Percentiles rank a stretch among this genome's conserved stretches.
phyloP scores from a whole-genome alignment of 2,888 invertebrate genomes.

The Agrotis clavis region DNA sequence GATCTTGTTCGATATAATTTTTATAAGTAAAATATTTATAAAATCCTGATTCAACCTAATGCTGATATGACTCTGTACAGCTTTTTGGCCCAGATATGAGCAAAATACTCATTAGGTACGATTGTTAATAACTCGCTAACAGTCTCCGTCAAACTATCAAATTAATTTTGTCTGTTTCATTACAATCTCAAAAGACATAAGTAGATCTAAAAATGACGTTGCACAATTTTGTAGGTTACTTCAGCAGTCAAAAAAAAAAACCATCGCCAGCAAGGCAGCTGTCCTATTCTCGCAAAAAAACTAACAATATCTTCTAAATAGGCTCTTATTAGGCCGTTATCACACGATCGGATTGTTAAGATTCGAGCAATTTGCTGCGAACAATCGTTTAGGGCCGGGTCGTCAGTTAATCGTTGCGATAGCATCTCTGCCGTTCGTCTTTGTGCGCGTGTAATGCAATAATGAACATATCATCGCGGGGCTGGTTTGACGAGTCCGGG shows the following conservation, averaged over 20 bases:
- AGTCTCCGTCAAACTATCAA: background rate
- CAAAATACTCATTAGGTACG: too few species aligned
- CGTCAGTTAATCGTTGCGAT: conserved; percentile 67
- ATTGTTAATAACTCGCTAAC: background rate
- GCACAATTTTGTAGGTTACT: conserved; percentile 31
- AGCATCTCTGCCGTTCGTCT: conserved; percentile 64
- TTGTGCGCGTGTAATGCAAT: conserved; percentile 64
- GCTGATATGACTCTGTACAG: too few species aligned
- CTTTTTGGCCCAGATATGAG: too few species aligned
- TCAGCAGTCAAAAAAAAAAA: conserved; percentile 27
- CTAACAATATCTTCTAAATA: conserved; percentile 57
- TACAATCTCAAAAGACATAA: background rate
- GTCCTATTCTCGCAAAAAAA: conserved; percentile 46
- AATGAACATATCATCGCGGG: conserved; percentile 40
- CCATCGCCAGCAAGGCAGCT: conserved; percentile 40
- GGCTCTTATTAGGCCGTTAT: conserved; percentile 64
- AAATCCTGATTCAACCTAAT: too few species aligned
- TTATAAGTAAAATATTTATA: too few species aligned
- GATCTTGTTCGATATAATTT: too few species aligned
- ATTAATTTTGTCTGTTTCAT: background rate
- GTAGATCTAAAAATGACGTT: conserved; percentile 18
- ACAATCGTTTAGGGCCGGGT: conserved; percentile 61
- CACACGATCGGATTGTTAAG: conserved; percentile 63
- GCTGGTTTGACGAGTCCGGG: conserved; percentile 7
- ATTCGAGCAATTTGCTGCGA: conserved; percentile 68